A percentile compares a stretch with the other conserved stretches of the same genome.
phyloP scores from a whole-genome alignment of 2,888 invertebrate genomes.

The Gymnocheta viridis region DNA sequence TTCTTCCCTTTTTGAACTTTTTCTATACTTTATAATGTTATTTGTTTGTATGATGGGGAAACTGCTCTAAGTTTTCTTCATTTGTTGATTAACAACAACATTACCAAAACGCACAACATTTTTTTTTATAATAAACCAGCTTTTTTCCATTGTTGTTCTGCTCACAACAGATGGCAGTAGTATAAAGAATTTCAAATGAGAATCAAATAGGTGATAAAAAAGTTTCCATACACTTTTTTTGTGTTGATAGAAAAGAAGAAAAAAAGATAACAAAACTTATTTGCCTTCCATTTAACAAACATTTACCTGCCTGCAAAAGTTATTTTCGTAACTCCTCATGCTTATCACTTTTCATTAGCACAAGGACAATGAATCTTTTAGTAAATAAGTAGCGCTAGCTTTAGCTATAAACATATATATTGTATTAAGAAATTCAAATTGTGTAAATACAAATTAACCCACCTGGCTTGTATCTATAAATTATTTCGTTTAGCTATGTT shows the following conservation, averaged over 20 bases:
- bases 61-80: conserved; percentile 13
- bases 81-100: conserved; percentile 29
- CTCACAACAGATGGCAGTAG: neutral
- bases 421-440: neutral
- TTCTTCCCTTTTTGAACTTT: neutral
- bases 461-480: neutral
- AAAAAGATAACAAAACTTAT: neutral
- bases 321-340: neutral
- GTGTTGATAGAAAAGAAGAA: neutral
- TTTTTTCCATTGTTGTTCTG: neutral
- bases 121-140: conserved; percentile 8
- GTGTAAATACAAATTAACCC: conserved; percentile 1
- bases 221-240: neutral
- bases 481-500: conserved; percentile 1
- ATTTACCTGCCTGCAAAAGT: neutral
- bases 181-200: neutral
- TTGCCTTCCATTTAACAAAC: neutral
- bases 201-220: neutral
- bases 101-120: neutral
- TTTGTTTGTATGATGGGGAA: neutral
- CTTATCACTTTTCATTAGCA: neutral
- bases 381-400: neutral
- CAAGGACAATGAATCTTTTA: neutral
- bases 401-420: neutral
- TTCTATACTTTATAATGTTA: neutral